These are phyloP conservation scores for Brachionus rotundiformis DNA, from an alignment of 1,140 invertebrate genomes.

Conservation along the genomic window DNA sequence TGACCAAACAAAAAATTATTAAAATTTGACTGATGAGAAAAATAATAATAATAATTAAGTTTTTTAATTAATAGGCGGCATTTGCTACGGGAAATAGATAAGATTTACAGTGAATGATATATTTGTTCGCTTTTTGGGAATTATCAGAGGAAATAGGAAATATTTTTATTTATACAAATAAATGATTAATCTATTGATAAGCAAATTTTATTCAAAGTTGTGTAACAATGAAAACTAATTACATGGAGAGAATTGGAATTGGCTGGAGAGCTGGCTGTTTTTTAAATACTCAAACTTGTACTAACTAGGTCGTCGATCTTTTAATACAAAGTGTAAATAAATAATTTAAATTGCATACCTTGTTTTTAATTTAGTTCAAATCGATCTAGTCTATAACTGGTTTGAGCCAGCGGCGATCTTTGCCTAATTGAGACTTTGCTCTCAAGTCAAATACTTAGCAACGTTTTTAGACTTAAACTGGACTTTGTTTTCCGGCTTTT, in stretches of 20 bases:
- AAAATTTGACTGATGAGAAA: too few species aligned
- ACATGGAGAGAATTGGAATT: background rate
- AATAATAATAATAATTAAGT: background rate
- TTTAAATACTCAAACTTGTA: background rate
- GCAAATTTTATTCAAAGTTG: background rate
- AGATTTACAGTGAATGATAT: too few species aligned
- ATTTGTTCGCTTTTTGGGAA: background rate
- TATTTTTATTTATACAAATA: too few species aligned
- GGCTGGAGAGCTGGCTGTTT: background rate
- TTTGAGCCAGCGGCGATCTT: background rate
- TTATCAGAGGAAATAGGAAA: background rate
- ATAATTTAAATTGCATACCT: constrained; percentile 10
- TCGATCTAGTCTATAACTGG: background rate
- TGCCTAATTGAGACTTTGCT: background rate
- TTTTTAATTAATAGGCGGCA: background rate
- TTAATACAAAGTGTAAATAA: background rate
- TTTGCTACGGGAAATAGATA: background rate
- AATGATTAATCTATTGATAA: constrained; percentile 6
- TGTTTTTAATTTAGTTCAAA: constrained; percentile 4
- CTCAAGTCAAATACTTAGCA: constrained; percentile 7
- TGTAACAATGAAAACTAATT: background rate
- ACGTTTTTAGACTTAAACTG: background rate
- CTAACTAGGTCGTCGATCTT: background rate
- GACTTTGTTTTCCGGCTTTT: constrained; percentile 3
- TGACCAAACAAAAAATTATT: too few species aligned